Percentiles rank a stretch among this genome's conserved stretches.
These are phyloP conservation scores for Taeniopygia guttata DNA, from an alignment of 2,797 vertebrate genomes.

Conservation along the genomic window DNA sequence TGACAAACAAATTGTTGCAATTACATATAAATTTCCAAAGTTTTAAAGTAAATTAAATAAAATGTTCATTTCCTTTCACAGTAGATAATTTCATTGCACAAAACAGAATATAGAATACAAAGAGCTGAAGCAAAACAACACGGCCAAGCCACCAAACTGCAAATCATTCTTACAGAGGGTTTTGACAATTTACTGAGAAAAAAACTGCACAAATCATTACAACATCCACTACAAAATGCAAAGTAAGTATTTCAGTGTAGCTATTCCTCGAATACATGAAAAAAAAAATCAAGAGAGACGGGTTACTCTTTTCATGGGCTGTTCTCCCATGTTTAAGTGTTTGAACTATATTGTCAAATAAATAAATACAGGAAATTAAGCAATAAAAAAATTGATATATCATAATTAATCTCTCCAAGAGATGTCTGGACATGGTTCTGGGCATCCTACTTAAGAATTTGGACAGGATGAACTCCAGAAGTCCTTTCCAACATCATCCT, in stretches of 20 bases:
- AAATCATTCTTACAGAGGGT: background rate
- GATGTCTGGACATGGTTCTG: background rate
- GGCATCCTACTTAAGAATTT: background rate
- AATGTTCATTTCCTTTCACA: background rate
- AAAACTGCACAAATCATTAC: background rate
- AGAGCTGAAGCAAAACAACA: background rate
- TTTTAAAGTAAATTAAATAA: background rate
- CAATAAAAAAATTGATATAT: background rate
- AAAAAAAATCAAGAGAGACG: background rate
- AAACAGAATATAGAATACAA: background rate
- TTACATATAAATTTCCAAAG: background rate
- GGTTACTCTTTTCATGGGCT: background rate
- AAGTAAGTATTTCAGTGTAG: background rate
- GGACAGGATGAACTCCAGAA: background rate
- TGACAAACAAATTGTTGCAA: background rate
- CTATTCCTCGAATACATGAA: background rate
- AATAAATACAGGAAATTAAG: background rate
- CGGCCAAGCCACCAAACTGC: fast-evolving
- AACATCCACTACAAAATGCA: background rate
- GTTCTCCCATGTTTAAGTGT: background rate
- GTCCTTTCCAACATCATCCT: background rate
- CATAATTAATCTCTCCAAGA: background rate
- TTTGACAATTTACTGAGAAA: background rate
- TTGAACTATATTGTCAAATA: background rate
- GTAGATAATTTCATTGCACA: background rate